phyloP scores from a whole-genome alignment of 2,888 invertebrate species.

The Pasiphila rectangulata region DNA sequence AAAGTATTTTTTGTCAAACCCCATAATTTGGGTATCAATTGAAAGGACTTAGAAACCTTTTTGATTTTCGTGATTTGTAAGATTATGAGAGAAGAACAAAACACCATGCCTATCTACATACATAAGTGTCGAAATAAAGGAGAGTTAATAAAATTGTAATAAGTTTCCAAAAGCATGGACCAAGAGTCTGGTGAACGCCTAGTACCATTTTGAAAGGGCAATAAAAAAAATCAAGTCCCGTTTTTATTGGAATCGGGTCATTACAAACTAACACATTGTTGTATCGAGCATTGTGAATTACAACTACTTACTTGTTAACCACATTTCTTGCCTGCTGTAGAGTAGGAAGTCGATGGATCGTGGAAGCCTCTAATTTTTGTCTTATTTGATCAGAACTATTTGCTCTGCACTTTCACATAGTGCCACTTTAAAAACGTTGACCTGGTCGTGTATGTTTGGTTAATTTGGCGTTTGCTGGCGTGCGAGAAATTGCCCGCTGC shows the following conservation, averaged over 20 bases:
- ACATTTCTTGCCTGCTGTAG: conserved; percentile 27
- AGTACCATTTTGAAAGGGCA: background rate
- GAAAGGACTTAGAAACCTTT: too few species aligned
- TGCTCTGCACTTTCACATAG: conserved; percentile 72
- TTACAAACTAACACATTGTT: conserved; percentile 5
- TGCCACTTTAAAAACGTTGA: conserved; percentile 76
- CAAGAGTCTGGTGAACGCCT: background rate
- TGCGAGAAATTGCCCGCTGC: conserved; percentile 39
- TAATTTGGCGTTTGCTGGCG: conserved; percentile 57
- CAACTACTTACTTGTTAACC: conserved; percentile 22
- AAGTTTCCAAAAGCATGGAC: too few species aligned
- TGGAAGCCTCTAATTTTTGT: conserved; percentile 60
- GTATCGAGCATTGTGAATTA: background rate
- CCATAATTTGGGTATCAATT: too few species aligned
- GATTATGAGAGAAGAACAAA: too few species aligned
- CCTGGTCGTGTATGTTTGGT: conserved; percentile 64
- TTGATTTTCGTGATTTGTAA: too few species aligned
- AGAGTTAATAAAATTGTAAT: too few species aligned
- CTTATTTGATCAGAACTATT: conserved; percentile 70
- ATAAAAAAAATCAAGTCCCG: background rate
- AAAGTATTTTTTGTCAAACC: too few species aligned
- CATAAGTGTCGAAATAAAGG: too few species aligned
- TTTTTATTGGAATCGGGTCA: conserved; percentile 14
- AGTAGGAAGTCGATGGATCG: conserved; percentile 44
- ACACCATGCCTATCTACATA: too few species aligned